Evolutionary conservation across 2,797 vertebrate genomes (phyloP).

Genomic region (Semotilus atromaculatus): DNA sequence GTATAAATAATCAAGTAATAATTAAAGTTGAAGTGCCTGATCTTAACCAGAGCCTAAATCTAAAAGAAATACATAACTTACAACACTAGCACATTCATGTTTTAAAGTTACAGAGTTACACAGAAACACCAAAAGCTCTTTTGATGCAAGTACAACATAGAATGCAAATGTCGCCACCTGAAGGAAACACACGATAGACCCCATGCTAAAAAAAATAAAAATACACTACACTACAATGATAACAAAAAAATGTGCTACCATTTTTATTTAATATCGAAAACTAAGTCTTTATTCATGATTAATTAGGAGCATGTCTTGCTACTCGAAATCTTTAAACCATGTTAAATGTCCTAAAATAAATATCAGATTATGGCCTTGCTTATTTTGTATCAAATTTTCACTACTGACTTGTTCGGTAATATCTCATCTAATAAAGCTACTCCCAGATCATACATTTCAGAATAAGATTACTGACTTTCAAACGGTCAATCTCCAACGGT

Average conservation of each 20-base stretch:
- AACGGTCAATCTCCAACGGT: too few relatives aligned
- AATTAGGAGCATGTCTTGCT: too few relatives aligned
- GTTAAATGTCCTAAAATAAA: background rate
- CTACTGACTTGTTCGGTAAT: background rate
- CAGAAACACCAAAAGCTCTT: background rate
- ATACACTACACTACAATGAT: too few relatives aligned
- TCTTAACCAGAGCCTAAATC: background rate
- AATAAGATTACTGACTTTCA: background rate
- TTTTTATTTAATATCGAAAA: background rate
- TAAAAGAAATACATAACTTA: background rate
- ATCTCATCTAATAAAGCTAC: background rate
- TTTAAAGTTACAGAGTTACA: background rate
- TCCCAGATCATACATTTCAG: background rate
- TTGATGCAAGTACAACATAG: background rate
- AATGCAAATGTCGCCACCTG: conserved; percentile 67
- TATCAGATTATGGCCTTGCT: background rate
- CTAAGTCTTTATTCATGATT: too few relatives aligned
- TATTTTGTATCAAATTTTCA: background rate
- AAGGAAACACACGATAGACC: conserved; percentile 55
- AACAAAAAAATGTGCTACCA: too few relatives aligned
- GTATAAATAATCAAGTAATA: background rate
- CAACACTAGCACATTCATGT: background rate
- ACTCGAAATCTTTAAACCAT: background rate
- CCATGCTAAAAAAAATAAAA: background rate
- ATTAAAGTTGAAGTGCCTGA: background rate